Conservation (phyloP, 2,888 invertebrate species). For the Campaea margaritaria region DNA sequence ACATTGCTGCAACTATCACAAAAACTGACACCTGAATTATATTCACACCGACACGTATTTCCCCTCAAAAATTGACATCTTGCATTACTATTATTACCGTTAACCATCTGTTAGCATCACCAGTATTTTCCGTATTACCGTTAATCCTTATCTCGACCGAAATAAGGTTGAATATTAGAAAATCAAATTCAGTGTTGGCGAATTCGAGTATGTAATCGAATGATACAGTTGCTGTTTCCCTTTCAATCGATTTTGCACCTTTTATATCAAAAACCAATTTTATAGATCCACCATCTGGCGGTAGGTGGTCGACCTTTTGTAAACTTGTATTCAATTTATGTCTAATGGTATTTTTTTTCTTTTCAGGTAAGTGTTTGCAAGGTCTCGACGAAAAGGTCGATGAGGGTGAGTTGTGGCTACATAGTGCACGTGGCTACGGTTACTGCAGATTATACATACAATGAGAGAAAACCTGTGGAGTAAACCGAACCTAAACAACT, state of each 20-base stretch:
- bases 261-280: conserved; percentile 67
- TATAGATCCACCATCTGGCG: conserved; percentile 69
- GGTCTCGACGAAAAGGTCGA: conserved; percentile 50
- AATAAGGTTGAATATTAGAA: conserved; percentile 45
- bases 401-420: conserved; percentile 57
- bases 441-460: too few species aligned
- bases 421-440: conserved; percentile 3
- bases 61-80: conserved; percentile 51
- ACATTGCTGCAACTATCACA: conserved; percentile 29
- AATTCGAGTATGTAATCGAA: conserved; percentile 48
- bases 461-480: too few species aligned
- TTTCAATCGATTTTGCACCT: conserved; percentile 71
- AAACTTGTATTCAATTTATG: conserved; percentile 62
- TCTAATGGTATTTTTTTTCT: conserved; percentile 67
- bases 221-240: conserved; percentile 68
- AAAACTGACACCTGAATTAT: conserved; percentile 47
- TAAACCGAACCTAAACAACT: too few species aligned
- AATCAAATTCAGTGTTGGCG: conserved; percentile 30
- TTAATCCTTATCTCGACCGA: conserved; percentile 27
- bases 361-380: conserved; percentile 72
- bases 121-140: conserved; percentile 14
- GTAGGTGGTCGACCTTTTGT: conserved; percentile 67
- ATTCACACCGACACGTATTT: conserved; percentile 52
- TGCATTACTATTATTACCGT: conserved; percentile 61
- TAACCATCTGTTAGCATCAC: conserved; percentile 45